These are phyloP conservation scores for Denticeps clupeoides DNA, from an alignment of 2,797 vertebrate species.

Conservation along the genomic window DNA sequence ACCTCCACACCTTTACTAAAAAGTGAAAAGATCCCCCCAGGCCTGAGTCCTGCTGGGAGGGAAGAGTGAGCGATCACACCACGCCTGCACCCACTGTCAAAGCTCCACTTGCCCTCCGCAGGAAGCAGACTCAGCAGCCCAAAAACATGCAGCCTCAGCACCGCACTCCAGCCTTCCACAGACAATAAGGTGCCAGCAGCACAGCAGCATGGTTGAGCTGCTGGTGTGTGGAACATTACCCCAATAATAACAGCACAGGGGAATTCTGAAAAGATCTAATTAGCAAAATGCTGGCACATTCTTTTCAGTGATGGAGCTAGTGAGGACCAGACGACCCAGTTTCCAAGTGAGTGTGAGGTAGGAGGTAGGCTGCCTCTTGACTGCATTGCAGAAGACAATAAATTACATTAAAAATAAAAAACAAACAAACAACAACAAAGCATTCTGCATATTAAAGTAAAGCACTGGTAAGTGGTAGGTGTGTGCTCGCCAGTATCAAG, in stretches of 20 bases:
- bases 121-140: slow-evolving; percentile 31
- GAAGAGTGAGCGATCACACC: slow-evolving; percentile 11
- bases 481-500: background rate
- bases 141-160: slow-evolving; percentile 39
- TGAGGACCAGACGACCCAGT: background rate
- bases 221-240: too few species aligned
- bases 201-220: slow-evolving; percentile 26
- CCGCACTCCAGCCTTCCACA: slow-evolving; percentile 29
- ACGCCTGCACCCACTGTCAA: background rate
- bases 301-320: slow-evolving; percentile 3
- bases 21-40: background rate
- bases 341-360: background rate
- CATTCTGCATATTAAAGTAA: too few species aligned
- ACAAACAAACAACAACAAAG: too few species aligned
- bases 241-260: slow-evolving; percentile 30
- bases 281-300: slow-evolving; percentile 26
- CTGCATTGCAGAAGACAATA: slow-evolving; percentile 1
- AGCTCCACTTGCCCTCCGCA: slow-evolving; percentile 19
- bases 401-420: too few species aligned
- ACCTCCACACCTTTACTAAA: background rate
- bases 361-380: background rate
- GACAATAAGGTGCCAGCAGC: slow-evolving; percentile 33
- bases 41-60: background rate
- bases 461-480: too few species aligned
- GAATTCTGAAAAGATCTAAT: slow-evolving; percentile 31